These are phyloP conservation scores for Dicrurus megarhynchus DNA, from an alignment of 2,113 vertebrate genomes.

Conservation along the genomic window DNA sequence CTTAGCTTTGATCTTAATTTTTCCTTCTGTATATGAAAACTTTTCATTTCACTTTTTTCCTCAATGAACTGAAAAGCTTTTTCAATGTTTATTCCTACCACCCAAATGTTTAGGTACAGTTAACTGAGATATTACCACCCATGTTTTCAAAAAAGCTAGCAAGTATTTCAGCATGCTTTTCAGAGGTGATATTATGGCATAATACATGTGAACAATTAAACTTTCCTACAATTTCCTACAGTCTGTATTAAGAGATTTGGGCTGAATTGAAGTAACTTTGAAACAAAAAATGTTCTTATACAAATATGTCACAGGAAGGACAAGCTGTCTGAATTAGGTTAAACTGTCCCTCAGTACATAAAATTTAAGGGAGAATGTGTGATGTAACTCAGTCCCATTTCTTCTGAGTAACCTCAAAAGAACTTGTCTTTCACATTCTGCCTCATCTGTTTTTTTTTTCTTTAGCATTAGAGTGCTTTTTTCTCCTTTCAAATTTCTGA, in stretches of 20 bases:
- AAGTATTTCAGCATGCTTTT: not conserved
- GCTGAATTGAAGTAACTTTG: not conserved
- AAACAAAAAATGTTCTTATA: not conserved
- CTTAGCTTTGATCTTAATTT: not conserved
- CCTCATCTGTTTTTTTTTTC: not conserved
- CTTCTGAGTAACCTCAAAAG: not conserved
- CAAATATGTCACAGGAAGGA: not conserved
- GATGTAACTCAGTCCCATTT: not conserved
- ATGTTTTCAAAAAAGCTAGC: not conserved
- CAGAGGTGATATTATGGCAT: not conserved
- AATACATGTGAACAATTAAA: not conserved
- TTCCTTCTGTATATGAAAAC: not conserved
- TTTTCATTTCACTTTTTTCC: not conserved
- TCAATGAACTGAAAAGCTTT: not conserved
- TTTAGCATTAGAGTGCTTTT: not conserved
- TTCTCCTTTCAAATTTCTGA: not conserved
- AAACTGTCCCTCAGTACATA: not conserved
- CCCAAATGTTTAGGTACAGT: not conserved
- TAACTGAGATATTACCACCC: not conserved
- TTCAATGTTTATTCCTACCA: not conserved
- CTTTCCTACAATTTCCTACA: not conserved
- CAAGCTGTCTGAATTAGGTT: not conserved
- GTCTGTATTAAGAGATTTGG: not conserved
- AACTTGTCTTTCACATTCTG: not conserved
- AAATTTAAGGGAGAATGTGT: not conserved